Evolutionary conservation across 2,797 vertebrate genomes (phyloP).

Genomic region (Chiloscyllium punctatum): DNA sequence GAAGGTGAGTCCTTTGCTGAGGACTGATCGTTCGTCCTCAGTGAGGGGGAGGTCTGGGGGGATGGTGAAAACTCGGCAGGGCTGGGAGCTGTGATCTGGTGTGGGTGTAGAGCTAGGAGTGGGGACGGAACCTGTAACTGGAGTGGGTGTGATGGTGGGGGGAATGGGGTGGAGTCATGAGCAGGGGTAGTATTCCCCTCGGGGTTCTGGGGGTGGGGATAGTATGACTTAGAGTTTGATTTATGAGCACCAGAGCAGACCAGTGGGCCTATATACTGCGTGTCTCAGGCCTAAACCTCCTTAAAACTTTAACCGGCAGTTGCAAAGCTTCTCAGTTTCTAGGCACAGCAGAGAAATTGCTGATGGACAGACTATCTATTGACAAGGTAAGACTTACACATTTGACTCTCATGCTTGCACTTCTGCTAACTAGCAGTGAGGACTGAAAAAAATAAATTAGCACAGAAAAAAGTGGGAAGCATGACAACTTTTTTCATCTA

Average conservation of each 20-base stretch:
- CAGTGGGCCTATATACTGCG: neutral
- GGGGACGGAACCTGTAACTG: no score
- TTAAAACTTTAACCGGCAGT: neutral
- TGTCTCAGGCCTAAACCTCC: neutral
- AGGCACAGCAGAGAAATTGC: neutral
- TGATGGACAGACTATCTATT: neutral
- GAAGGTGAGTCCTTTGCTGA: no score
- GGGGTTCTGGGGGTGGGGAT: no score
- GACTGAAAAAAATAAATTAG: neutral
- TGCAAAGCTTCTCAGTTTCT: neutral
- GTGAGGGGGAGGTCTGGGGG: no score
- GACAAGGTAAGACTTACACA: neutral
- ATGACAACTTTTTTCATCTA: neutral
- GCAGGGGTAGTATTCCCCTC: no score
- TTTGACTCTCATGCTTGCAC: neutral
- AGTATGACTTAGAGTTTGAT: no score
- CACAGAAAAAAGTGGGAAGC: neutral
- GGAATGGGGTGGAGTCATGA: no score
- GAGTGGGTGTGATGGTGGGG: no score
- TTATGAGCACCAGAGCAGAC: neutral
- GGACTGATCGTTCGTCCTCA: no score
- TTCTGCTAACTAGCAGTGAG: neutral
- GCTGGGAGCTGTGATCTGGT: no score
- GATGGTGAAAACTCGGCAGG: no score
- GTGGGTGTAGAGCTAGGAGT: no score